Evolutionary conservation across 2,113 vertebrate species (phyloP), one percentile per base, ranked within the genome.

Genomic region (Pycnonotus jocosus): DNA sequence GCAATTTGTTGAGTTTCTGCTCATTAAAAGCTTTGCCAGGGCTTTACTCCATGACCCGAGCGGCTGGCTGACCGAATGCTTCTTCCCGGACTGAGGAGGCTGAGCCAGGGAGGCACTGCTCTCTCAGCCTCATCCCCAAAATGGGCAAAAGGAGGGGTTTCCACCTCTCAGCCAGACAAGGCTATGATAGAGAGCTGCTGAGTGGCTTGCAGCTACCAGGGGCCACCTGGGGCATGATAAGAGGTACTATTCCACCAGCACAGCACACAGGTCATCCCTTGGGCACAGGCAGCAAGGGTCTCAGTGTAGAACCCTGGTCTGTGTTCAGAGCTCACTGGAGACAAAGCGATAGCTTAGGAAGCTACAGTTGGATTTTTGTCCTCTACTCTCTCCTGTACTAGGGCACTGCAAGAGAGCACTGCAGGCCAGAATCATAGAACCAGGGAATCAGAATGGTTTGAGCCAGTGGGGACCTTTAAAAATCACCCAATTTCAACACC

Each of bases 21-120:
- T 88, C 86, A 44, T 91, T 83, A 93, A 73, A 77, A 83, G 3
- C 33, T 81, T 86, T 68, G 71, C 72, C 82, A 88, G 56, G 24
- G 38, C 33, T 92, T 78, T 92, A 31, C 17, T 74, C 60, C 47
- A 0, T 83, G 92, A 86, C 80, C 82, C 3, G 0, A 88, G 72
- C 0, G 0, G 42, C 64, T 77, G 68, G 50, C 68, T 86, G 79
- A 73, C 54, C 31, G 64, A 83, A 21, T 37, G 86, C 21, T 51
- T 88, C 56, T 93, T 97, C 94, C 86, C 56, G 1, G 47, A 73
- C 38, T 47, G 72, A 65, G 76, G 6, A 74, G 82, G 33, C 5
- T 54, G 76, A 92, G 50, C 91, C 60, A 24, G 64, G 15, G 48
- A 61, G n/a, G 21, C 3, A 0, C 38, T 57, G 23, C 12, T n/a